Percentiles rank a stretch among this genome's conserved stretches.
Evolutionary conservation across 2,797 vertebrate genomes (phyloP).

Genomic region (Adrianichthys oophorus): DNA sequence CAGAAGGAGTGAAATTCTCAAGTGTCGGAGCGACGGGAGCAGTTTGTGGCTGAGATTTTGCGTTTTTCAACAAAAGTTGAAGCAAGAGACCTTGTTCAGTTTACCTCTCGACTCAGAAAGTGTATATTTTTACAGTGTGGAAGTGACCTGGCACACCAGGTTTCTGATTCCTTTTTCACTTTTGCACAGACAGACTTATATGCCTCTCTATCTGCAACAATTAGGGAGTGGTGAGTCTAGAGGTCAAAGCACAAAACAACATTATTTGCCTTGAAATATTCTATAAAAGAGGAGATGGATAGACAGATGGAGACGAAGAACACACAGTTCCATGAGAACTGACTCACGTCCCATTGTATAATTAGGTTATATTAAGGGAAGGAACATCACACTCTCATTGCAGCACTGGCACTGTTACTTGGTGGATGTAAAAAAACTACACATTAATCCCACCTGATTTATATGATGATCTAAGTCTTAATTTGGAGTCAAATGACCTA

Average conservation of each 20-base stretch:
- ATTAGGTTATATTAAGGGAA: constrained; percentile 73
- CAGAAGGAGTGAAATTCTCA: constrained; percentile 27
- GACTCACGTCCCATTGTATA: constrained; percentile 72
- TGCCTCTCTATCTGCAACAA: not conserved
- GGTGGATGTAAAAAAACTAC: constrained; percentile 34
- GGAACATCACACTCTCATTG: constrained; percentile 79
- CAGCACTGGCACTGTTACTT: constrained; percentile 57
- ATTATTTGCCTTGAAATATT: constrained; percentile 17
- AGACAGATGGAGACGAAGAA: constrained; percentile 63
- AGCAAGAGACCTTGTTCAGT: not conserved
- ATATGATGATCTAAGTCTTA: constrained; percentile 10
- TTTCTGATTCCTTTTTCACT: constrained; percentile 32
- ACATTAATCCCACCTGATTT: constrained; percentile 27
- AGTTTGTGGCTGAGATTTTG: constrained; percentile 8
- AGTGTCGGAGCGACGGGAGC: constrained; percentile 24
- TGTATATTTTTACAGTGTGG: constrained; percentile 2
- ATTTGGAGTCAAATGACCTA: constrained; percentile 7
- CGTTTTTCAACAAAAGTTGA: constrained; percentile 10
- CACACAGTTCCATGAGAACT: constrained; percentile 54
- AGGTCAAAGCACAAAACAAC: constrained; percentile 6
- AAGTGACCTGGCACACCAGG: constrained; percentile 1
- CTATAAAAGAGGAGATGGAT: constrained; percentile 38
- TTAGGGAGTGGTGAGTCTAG: constrained; percentile 9
- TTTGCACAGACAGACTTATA: constrained; percentile 10
- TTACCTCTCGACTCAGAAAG: not conserved